phyloP scores from a whole-genome alignment of 2,888 invertebrate genomes.

The Cyaniris semiargus region DNA sequence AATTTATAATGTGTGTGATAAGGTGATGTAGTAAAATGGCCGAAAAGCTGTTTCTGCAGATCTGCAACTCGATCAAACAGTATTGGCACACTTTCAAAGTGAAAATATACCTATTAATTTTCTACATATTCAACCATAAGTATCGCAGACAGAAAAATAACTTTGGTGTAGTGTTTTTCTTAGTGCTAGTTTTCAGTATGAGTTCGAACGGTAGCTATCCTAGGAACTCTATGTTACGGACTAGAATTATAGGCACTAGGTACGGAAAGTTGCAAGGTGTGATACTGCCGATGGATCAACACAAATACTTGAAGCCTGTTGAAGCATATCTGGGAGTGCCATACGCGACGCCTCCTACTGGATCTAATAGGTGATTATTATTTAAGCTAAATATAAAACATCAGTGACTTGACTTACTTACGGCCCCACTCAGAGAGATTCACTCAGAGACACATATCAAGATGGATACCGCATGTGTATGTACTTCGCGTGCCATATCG shows the following conservation, averaged over 20 bases:
- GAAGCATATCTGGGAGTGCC: conserved; percentile 93
- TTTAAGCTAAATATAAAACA: too few relatives aligned
- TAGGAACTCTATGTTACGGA: conserved; percentile 86
- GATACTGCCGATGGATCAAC: conserved; percentile 88
- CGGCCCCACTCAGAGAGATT: too few relatives aligned
- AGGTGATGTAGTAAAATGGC: conserved; percentile 79
- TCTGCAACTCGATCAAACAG: conserved; percentile 76
- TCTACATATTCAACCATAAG: conserved; percentile 44
- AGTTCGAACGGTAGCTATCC: conserved; percentile 64
- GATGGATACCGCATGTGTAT: too few relatives aligned
- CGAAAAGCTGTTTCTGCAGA: conserved; percentile 71
- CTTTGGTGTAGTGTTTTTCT: conserved; percentile 48
- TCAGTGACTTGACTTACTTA: too few relatives aligned
- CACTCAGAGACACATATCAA: too few relatives aligned
- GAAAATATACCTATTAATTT: conserved; percentile 39
- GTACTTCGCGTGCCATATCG: too few relatives aligned
- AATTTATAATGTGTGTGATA: conserved; percentile 62
- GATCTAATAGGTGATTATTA: conserved; percentile 84
- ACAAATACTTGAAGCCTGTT: conserved; percentile 86
- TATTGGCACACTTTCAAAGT: conserved; percentile 50
- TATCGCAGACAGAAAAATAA: conserved; percentile 44
- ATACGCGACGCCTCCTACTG: conserved; percentile 91
- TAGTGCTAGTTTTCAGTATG: conserved; percentile 60
- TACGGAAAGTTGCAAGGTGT: conserved; percentile 93
- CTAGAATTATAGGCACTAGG: conserved; percentile 89